phyloP scores from a whole-genome alignment of 1,140 invertebrate species.

The Macrotrachela quadricornifera region DNA sequence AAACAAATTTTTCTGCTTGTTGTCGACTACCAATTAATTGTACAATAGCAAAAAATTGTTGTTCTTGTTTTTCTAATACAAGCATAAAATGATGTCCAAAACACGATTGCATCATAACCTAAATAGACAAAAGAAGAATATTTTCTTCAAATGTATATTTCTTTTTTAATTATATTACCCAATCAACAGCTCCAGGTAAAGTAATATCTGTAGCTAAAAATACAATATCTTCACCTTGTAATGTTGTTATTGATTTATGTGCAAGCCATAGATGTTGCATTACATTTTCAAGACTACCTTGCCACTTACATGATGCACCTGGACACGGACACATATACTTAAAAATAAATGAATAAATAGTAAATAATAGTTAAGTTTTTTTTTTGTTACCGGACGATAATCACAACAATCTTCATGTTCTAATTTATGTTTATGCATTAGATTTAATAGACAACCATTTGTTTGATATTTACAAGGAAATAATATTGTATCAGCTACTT shows the following conservation, averaged over 20 bases:
- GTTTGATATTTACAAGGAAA: conserved; percentile 97
- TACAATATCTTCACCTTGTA: conserved; percentile 83
- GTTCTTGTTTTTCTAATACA: conserved; percentile 88
- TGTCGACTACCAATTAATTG: conserved; percentile 94
- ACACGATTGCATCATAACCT: conserved; percentile 95
- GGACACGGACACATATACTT: conserved; percentile 86
- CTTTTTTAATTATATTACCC: conserved; percentile 36
- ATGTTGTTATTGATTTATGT: conserved; percentile 94
- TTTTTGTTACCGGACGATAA: conserved; percentile 38
- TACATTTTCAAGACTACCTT: conserved; percentile 78
- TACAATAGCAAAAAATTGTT: conserved; percentile 94
- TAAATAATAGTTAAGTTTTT: not conserved
- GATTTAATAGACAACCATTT: conserved; percentile 71
- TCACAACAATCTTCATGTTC: conserved; percentile 97
- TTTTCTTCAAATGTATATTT: too few species aligned
- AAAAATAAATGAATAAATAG: conserved; percentile 29
- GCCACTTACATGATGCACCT: conserved; percentile 95
- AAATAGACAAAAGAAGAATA: too few species aligned
- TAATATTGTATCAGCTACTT: conserved; percentile 86
- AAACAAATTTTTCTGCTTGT: conserved; percentile 95
- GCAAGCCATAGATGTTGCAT: conserved; percentile 92
- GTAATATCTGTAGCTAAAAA: conserved; percentile 98
- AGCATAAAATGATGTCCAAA: conserved; percentile 98
- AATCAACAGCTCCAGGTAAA: conserved; percentile 92
- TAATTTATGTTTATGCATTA: conserved; percentile 81